A percentile compares a stretch with the other conserved stretches of the same genome.
These are phyloP conservation scores for Triplophysa tibetana DNA, from an alignment of 2,113 vertebrate genomes.

Conservation along the genomic window DNA sequence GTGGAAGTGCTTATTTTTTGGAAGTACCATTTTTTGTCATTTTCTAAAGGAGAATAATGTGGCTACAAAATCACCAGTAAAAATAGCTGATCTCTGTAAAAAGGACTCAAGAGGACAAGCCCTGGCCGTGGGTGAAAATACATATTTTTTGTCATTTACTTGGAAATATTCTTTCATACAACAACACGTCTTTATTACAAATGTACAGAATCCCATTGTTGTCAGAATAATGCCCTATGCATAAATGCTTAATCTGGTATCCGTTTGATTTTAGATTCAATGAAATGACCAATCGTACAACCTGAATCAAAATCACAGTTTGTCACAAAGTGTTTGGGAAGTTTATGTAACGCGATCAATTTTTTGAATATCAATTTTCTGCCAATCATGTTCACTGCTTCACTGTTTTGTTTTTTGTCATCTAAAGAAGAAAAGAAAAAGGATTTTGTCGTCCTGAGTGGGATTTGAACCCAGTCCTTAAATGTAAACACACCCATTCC, in stretches of 20 bases:
- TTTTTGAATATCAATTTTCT: conserved; percentile 48
- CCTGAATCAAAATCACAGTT: conserved; percentile 78
- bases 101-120: conserved; percentile 76
- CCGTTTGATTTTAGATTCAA: conserved; percentile 59
- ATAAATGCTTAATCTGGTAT: conserved; percentile 65
- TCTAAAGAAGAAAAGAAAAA: conserved; percentile 46
- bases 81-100: conserved; percentile 83
- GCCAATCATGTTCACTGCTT: conserved; percentile 38
- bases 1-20: conserved; percentile 75
- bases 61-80: conserved; percentile 81
- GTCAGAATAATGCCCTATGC: conserved; percentile 78
- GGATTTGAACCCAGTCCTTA: conserved; percentile 63
- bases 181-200: conserved; percentile 78
- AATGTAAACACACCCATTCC: conserved; percentile 72
- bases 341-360: conserved; percentile 29
- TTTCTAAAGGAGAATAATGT: conserved; percentile 71
- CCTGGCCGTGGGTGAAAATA: conserved; percentile 69
- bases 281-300: conserved; percentile 65
- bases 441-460: conserved; percentile 57
- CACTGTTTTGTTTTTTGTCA: neutral
- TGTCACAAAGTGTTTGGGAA: conserved; percentile 53
- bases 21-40: conserved; percentile 56
- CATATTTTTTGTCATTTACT: conserved; percentile 51
- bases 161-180: conserved; percentile 70
- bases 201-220: conserved; percentile 75